Evolutionary conservation across 2,888 invertebrate genomes (phyloP).

Genomic region (Nephrotoma guestfalica): DNA sequence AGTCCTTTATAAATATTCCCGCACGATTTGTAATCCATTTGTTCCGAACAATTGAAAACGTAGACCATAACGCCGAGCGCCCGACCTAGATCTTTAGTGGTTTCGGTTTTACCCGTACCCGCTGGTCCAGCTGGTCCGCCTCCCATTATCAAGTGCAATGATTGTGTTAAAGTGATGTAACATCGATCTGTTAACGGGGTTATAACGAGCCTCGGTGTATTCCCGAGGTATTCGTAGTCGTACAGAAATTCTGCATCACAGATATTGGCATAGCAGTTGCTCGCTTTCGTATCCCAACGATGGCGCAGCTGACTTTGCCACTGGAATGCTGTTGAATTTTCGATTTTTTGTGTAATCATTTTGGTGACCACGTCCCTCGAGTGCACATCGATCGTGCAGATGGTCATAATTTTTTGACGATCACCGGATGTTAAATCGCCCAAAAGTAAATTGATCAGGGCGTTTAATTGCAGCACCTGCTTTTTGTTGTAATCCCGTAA

Average conservation of each 20-base stretch:
- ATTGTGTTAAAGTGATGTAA: slow-evolving; percentile 87
- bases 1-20: slow-evolving; percentile 85
- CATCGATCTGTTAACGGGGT: slow-evolving; percentile 91
- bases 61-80: slow-evolving; percentile 93
- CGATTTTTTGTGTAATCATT: slow-evolving; percentile 69
- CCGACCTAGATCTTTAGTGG: slow-evolving; percentile 88
- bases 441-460: slow-evolving; percentile 66
- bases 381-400: slow-evolving; percentile 92
- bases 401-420: slow-evolving; percentile 94
- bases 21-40: slow-evolving; percentile 93
- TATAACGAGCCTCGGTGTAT: slow-evolving; percentile 84
- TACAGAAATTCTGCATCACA: slow-evolving; percentile 89
- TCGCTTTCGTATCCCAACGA: slow-evolving; percentile 67
- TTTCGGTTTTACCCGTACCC: slow-evolving; percentile 79
- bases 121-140: slow-evolving; percentile 79
- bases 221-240: slow-evolving; percentile 88
- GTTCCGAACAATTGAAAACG: slow-evolving; percentile 94
- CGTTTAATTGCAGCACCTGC: slow-evolving; percentile 69
- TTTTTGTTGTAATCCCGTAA: slow-evolving; percentile 84
- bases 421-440: slow-evolving; percentile 71
- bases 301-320: slow-evolving; percentile 81
- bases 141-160: slow-evolving; percentile 85
- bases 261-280: slow-evolving; percentile 84
- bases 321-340: slow-evolving; percentile 63
- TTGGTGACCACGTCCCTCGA: slow-evolving; percentile 86